Conservation (phyloP, 2,888 invertebrate genomes). For the Amiota minor region DNA sequence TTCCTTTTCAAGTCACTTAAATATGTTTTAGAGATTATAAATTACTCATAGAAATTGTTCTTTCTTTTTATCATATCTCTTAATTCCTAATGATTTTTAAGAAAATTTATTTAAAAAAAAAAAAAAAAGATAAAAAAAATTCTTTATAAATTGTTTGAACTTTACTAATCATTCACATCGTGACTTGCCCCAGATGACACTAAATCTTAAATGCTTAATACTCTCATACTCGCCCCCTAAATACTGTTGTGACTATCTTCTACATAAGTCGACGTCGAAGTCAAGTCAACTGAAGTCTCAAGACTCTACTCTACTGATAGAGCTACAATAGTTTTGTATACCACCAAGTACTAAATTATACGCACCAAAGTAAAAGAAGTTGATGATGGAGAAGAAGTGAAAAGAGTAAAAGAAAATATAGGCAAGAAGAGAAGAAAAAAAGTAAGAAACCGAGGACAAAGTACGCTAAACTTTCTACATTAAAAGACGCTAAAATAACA, state of each 20-base stretch:
- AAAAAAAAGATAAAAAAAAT: not conserved
- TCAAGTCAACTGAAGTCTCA: not conserved
- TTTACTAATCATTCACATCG: slow-evolving; percentile 15
- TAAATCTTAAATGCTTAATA: not conserved
- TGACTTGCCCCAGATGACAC: too few species aligned
- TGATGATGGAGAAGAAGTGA: too few species aligned
- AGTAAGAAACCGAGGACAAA: too few species aligned
- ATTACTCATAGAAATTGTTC: too few species aligned
- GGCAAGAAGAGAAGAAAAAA: too few species aligned
- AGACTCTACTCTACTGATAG: slow-evolving; percentile 1
- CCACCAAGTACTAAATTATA: slow-evolving; percentile 7
- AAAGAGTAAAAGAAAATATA: too few species aligned
- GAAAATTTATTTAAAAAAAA: too few species aligned
- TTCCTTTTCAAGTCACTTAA: not conserved
- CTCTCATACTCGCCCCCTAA: not conserved
- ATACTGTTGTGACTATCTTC: too few species aligned
- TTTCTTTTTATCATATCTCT: too few species aligned
- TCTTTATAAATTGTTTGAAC: slow-evolving; percentile 17
- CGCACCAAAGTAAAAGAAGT: not conserved
- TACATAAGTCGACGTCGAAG: not conserved
- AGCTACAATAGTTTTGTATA: too few species aligned
- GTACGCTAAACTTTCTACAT: slow-evolving; percentile 17
- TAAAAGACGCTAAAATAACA: slow-evolving; percentile 24
- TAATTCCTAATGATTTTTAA: too few species aligned
- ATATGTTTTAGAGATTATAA: not conserved